phyloP scores from a whole-genome alignment of 2,888 invertebrate species.

The Orgyia antiqua region DNA sequence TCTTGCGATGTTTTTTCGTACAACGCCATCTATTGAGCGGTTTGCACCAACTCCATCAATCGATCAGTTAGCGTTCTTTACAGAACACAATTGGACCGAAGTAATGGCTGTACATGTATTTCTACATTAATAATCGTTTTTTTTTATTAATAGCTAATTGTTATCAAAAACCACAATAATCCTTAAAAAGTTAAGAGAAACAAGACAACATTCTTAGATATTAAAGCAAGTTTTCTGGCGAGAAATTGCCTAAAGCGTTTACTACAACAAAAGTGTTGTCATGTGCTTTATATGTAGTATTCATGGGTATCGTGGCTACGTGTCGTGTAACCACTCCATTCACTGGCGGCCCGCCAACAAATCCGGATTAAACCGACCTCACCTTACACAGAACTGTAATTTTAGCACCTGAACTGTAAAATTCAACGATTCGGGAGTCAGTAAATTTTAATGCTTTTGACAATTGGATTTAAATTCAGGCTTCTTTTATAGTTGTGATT shows the following conservation, averaged over 20 bases:
- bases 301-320: conserved; percentile 18
- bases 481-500: not conserved
- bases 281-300: conserved; percentile 20
- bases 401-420: conserved; percentile 6
- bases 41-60: too few relatives aligned
- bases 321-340: conserved; percentile 26
- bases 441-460: conserved; percentile 5
- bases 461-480: conserved; percentile 1
- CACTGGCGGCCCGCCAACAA: conserved; percentile 58
- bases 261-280: conserved; percentile 23
- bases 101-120: too few relatives aligned
- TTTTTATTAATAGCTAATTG: too few relatives aligned
- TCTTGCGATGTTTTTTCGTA: too few relatives aligned
- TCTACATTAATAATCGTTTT: too few relatives aligned
- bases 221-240: too few relatives aligned
- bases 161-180: too few relatives aligned
- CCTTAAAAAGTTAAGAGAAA: too few relatives aligned
- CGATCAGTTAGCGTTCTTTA: too few relatives aligned
- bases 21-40: too few relatives aligned
- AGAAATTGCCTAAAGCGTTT: conserved; percentile 16
- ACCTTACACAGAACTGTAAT: conserved; percentile 37
- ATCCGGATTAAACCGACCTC: conserved; percentile 37
- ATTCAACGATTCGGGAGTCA: conserved; percentile 4
- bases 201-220: conserved; percentile 16
- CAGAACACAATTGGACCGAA: too few relatives aligned